phyloP scores from a whole-genome alignment of 1,140 invertebrate species.

The Formica selysi region DNA sequence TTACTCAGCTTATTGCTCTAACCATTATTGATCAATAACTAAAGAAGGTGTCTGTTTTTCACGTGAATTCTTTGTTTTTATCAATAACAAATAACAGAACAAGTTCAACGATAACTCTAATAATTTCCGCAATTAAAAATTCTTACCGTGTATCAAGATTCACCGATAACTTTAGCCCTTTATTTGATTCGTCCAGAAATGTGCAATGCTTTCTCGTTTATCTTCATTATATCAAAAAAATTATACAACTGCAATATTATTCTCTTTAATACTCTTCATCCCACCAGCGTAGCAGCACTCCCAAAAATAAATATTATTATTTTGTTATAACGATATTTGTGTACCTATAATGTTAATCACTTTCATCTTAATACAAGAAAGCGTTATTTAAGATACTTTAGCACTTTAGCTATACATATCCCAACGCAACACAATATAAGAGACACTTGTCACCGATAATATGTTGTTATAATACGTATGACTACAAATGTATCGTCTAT shows the following conservation, averaged over 20 bases:
- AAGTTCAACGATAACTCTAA: too few relatives aligned
- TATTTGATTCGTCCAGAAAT: neutral
- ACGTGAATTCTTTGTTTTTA: too few relatives aligned
- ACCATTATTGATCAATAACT: too few relatives aligned
- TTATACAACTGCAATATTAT: neutral
- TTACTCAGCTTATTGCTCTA: too few relatives aligned
- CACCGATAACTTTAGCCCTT: neutral
- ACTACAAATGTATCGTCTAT: neutral
- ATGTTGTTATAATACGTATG: too few relatives aligned
- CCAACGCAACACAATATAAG: too few relatives aligned
- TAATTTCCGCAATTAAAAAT: too few relatives aligned
- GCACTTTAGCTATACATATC: neutral
- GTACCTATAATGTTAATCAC: neutral
- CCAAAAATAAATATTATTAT: neutral
- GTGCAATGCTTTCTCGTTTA: neutral
- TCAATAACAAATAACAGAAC: too few relatives aligned
- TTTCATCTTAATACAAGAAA: neutral
- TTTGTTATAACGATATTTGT: neutral
- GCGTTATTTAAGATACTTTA: neutral
- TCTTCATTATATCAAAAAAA: neutral
- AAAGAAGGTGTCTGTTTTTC: too few relatives aligned
- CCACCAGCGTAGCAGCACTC: neutral
- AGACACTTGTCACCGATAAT: too few relatives aligned
- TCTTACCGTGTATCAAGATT: too few relatives aligned
- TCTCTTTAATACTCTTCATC: neutral